A percentile compares a stretch with the other conserved stretches of the same genome.
phyloP scores from a whole-genome alignment of 2,888 invertebrate genomes.

The Sylvicola cinctus region DNA sequence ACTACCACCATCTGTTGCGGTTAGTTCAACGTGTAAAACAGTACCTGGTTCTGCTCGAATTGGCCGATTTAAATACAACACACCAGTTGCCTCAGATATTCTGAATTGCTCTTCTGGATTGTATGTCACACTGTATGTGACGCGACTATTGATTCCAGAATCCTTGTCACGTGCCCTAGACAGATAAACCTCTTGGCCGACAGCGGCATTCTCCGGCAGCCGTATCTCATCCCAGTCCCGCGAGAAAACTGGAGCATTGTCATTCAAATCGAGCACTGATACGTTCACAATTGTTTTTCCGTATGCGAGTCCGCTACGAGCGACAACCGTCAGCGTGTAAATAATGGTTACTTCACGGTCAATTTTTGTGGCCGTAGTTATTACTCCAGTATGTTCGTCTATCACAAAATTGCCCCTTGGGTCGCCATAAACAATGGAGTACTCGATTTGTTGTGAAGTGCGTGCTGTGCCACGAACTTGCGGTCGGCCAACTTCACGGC shows the following conservation, averaged over 20 bases:
- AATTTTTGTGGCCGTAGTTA: constrained; percentile 55
- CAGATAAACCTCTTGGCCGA: constrained; percentile 80
- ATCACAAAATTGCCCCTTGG: constrained; percentile 55
- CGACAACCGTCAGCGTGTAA: constrained; percentile 64
- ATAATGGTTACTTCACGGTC: constrained; percentile 64
- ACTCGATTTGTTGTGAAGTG: constrained; percentile 30
- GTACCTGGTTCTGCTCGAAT: constrained; percentile 54
- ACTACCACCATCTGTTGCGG: constrained; percentile 66
- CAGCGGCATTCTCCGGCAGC: constrained; percentile 74
- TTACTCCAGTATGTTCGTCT: constrained; percentile 55
- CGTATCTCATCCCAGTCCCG: constrained; percentile 59
- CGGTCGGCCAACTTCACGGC: constrained; percentile 60
- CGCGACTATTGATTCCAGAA: constrained; percentile 68
- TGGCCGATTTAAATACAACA: constrained; percentile 68
- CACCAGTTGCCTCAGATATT: constrained; percentile 70
- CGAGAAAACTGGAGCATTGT: constrained; percentile 70
- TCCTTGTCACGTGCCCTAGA: constrained; percentile 76
- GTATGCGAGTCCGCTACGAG: constrained; percentile 51
- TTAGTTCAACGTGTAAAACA: constrained; percentile 51
- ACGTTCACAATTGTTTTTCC: constrained; percentile 64
- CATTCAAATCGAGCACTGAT: constrained; percentile 70
- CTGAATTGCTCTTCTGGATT: constrained; percentile 66
- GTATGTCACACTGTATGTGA: constrained; percentile 60
- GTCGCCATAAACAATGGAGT: constrained; percentile 66
- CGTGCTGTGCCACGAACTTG: constrained; percentile 34